Evolutionary conservation across 92 coral and sea anemone species (phyloP).

Genomic region (Parazoanthus swiftii): DNA sequence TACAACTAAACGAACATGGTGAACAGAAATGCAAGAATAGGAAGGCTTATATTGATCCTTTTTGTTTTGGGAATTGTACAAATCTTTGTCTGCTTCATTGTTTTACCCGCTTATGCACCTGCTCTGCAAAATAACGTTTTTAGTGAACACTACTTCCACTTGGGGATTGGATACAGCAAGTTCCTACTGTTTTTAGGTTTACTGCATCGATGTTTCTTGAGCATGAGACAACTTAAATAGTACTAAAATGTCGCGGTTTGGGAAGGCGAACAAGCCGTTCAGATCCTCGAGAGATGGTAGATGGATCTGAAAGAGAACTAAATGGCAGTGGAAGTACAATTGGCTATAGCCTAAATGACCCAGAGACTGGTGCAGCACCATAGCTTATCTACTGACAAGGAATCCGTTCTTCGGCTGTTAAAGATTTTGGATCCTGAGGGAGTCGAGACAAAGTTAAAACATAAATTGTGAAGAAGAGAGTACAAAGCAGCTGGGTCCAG

Average conservation of each 20-base stretch:
- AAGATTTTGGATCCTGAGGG: no score
- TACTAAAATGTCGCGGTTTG: slow-evolving; percentile 32
- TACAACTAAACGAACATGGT: not conserved
- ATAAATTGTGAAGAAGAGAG: no score
- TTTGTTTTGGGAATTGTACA: slow-evolving; percentile 21
- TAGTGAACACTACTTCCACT: slow-evolving; percentile 42
- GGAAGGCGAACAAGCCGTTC: slow-evolving; percentile 33
- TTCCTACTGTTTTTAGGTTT: slow-evolving; percentile 38
- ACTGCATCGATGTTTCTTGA: slow-evolving; percentile 48
- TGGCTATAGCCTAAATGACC: slow-evolving; percentile 34
- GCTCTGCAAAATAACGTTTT: slow-evolving; percentile 19
- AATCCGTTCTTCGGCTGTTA: no score
- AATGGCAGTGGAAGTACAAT: slow-evolving; percentile 30
- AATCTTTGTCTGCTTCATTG: not conserved
- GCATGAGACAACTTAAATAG: slow-evolving; percentile 43
- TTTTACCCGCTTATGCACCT: slow-evolving; percentile 34
- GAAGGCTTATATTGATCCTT: not conserved
- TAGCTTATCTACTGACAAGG: no score
- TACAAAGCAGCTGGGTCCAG: no score
- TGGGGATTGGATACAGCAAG: slow-evolving; percentile 45
- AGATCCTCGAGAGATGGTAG: slow-evolving; percentile 29
- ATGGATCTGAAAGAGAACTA: slow-evolving; percentile 15
- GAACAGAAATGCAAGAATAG: slow-evolving; percentile 3
- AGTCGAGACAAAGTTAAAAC: no score
- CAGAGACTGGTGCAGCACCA: slow-evolving; percentile 22